Base-by-base conservation (phyloP, 2,888 invertebrate species). In the Pachycephus smyrnensis region DNA sequence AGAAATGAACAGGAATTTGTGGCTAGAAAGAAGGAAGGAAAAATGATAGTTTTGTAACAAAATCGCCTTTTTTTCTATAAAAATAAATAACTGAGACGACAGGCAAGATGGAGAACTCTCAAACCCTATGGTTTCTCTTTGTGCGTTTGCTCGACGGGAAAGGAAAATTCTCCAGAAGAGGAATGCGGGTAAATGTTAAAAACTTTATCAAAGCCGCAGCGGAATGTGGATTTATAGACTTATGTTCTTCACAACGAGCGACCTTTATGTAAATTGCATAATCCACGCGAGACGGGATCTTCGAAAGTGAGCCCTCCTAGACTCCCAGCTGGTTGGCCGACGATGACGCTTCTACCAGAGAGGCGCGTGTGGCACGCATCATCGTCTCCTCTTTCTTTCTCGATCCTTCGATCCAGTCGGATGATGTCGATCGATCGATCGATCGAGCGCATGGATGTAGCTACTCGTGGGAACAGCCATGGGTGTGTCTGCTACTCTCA, bases 391-490 rank as follows among this genome's bases (percentile, higher is more conserved):
- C 6, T 40, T 40, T 1, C 6, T 6, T 40, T 40, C 40, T 40
- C 40, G 1, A 40, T 55, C 23, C 23, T 0, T 55, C 9, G 55
- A 23, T 9, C 23, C 23, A 2, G 1, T 23, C 9, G 9, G 9
- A 9, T 2, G 77, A 77, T 31, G 9, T 11, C 31, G n/a, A n/a
- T n/a, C n/a, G 73, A 75, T 75, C 68, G 76, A 40, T 23, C 73
- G 78, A 75, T 40, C 68, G 36, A 36, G n/a, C 75, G 69, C 75
- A 71, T 74, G 32, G 55, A 77, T 36, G 37, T 68, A 33, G n/a
- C 75, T 31, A 15, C 12, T 30, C 37, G 75, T 33, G 78, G 74
- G 32, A 40, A 33, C 3, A 31, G 69, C 76, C 68, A 76, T 55
- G 76, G 55, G 71, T 30, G 73, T 35, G 36, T 33, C 15, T 71